These are phyloP conservation scores for Calycopis cecrops DNA, from an alignment of 1,140 invertebrate species.

Conservation along the genomic window DNA sequence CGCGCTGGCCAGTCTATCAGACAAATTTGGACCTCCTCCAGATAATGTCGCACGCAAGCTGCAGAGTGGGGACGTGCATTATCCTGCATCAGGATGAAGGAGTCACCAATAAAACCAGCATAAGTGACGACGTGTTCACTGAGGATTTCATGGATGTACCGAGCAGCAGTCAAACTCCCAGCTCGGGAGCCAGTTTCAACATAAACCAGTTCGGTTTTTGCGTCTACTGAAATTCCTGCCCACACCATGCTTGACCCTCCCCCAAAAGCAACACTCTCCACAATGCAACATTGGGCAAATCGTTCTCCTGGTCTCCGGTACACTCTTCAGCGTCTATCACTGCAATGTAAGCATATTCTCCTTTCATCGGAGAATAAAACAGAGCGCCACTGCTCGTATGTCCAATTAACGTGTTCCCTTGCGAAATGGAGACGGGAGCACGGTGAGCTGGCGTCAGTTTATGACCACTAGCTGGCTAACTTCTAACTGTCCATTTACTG, in stretches of 20 bases:
- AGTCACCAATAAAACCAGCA: slow-evolving; percentile 3
- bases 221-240: slow-evolving; percentile 1
- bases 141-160: slow-evolving; percentile 34
- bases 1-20: slow-evolving; percentile 48
- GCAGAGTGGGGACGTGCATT: slow-evolving; percentile 6
- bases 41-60: not conserved
- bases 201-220: slow-evolving; percentile 31
- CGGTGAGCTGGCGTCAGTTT: slow-evolving; percentile 13
- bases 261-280: slow-evolving; percentile 32
- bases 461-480: not conserved
- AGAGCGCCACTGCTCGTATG: too few relatives aligned
- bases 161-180: slow-evolving; percentile 12
- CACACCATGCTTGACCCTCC: slow-evolving; percentile 29
- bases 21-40: slow-evolving; percentile 29
- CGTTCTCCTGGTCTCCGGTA: slow-evolving; percentile 12
- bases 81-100: slow-evolving; percentile 23
- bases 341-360: slow-evolving; percentile 10
- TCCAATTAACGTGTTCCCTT: too few relatives aligned
- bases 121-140: not conserved
- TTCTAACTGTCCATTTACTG: too few relatives aligned
- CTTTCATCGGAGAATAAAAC: slow-evolving; percentile 8
- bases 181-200: slow-evolving; percentile 12
- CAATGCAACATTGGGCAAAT: slow-evolving; percentile 29
- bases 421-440: not conserved
- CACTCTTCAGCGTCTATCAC: slow-evolving; percentile 1